Evolutionary conservation across 2,113 vertebrate species (phyloP).

Genomic region (Redunca redunca): DNA sequence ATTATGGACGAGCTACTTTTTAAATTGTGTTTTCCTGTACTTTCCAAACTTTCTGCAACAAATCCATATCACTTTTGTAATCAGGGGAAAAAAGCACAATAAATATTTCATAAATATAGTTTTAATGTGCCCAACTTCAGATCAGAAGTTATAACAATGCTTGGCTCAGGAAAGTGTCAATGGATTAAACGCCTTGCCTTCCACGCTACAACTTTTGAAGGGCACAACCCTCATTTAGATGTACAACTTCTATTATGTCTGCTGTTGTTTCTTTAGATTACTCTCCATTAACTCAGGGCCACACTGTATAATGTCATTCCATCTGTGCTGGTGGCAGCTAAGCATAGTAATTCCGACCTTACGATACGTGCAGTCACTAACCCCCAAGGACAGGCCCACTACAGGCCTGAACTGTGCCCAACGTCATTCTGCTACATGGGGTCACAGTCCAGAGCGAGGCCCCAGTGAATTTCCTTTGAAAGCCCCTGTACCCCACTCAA

Average conservation of each 20-base stretch:
- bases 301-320: slow-evolving; percentile 40
- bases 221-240: slow-evolving; percentile 60
- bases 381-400: slow-evolving; percentile 18
- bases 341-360: slow-evolving; percentile 39
- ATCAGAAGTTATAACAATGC: slow-evolving; percentile 41
- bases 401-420: slow-evolving; percentile 17
- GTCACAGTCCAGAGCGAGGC: slow-evolving; percentile 46
- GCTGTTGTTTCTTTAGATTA: background rate
- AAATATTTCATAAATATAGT: slow-evolving; percentile 48
- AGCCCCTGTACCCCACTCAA: background rate
- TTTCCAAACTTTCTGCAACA: slow-evolving; percentile 30
- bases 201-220: slow-evolving; percentile 35
- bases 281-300: slow-evolving; percentile 59
- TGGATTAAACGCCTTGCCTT: slow-evolving; percentile 26
- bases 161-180: background rate
- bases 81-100: background rate
- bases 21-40: background rate
- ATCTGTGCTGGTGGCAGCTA: background rate
- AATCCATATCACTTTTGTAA: background rate
- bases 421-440: slow-evolving; percentile 19
- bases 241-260: slow-evolving; percentile 60
- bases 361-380: background rate
- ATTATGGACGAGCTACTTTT: slow-evolving; percentile 1
- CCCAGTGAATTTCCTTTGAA: slow-evolving; percentile 56
- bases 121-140: slow-evolving; percentile 37